Base-by-base conservation (phyloP, 2,888 invertebrate species). In the Bhutanitis thaidina region DNA sequence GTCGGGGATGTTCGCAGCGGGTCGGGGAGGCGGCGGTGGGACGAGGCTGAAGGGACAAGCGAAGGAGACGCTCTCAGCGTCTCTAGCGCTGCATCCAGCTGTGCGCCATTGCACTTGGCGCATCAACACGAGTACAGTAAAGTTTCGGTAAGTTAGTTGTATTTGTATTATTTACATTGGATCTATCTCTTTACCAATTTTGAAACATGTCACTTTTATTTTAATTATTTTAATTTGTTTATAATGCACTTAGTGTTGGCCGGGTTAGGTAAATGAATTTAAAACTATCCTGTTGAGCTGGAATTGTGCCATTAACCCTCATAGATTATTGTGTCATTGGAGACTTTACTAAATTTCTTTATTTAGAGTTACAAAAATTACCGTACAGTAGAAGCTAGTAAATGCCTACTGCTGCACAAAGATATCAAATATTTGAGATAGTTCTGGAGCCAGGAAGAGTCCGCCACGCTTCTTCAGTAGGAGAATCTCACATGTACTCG, bases 1-100 rank as follows among this genome's bases (percentile, higher is more conserved):
- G 76, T 68, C 73, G 81, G 79, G 83, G 85, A 68, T 87, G 86
- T 86, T 88, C 78, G 85, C 88, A 88, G 88, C 80, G 88, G 88
- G 87, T 86, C 85, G 71, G 87, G 81, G 72, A 80, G 87, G 34
- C 79, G 86, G 65, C 78, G 89, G 54, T 87, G 88, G 87, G 88
- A 87, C 65, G 89, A 89, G 67, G 56, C 74, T 32, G 88, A 88
- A 57, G 88, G 81, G 14, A 75, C 80, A 38, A 87, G 86, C 59
- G 89, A 89, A 50, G 86, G 84, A 9, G 89, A 89, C 57, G 89
- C 88, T 53, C 74, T 88, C 58, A 89, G 89, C 77, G 71, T 89
- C 27, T 87, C 87, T 53, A 88, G 87, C 61, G 87, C 89, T 1
- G 82, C 89, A 1, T 88, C 88, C 1, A 88, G 89, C 71, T 86